These are phyloP conservation scores for Bujurquina vittata DNA, from an alignment of 2,113 vertebrate genomes.

Conservation along the genomic window DNA sequence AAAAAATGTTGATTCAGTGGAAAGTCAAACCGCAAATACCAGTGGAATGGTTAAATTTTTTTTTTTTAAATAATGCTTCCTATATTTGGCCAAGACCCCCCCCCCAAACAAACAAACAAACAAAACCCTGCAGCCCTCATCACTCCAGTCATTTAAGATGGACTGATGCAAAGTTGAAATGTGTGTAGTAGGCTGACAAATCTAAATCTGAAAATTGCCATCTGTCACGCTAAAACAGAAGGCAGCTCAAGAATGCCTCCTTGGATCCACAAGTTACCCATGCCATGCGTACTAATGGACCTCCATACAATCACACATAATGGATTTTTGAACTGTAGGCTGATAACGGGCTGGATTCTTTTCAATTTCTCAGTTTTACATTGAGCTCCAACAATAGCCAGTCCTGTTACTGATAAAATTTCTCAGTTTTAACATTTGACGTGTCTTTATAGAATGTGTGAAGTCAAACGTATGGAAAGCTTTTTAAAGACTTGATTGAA, in stretches of 20 bases:
- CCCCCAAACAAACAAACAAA: not conserved
- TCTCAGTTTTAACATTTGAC: not conserved
- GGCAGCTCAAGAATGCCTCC: not conserved
- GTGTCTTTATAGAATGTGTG: not conserved
- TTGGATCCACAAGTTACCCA: not conserved
- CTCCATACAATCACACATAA: not conserved
- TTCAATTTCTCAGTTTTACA: conserved; percentile 6
- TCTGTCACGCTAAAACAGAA: not conserved
- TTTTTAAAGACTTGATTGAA: conserved; percentile 5
- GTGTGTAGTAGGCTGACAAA: not conserved
- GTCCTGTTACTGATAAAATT: not conserved
- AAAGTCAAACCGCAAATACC: conserved; percentile 61
- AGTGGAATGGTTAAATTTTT: conserved; percentile 41
- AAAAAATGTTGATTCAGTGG: conserved; percentile 64
- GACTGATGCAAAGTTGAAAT: not conserved
- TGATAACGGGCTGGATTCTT: not conserved
- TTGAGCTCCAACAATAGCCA: not conserved
- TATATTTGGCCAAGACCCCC: not conserved
- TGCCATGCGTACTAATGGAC: conserved; percentile 7
- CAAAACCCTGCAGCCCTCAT: not conserved
- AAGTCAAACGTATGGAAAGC: not conserved
- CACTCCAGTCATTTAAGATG: too few species aligned
- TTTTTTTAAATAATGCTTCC: conserved; percentile 11
- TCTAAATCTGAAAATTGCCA: not conserved
- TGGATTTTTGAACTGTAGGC: conserved; percentile 5